These are phyloP conservation scores for Sebastes minor DNA, from an alignment of 2,797 vertebrate species.

Conservation along the genomic window DNA sequence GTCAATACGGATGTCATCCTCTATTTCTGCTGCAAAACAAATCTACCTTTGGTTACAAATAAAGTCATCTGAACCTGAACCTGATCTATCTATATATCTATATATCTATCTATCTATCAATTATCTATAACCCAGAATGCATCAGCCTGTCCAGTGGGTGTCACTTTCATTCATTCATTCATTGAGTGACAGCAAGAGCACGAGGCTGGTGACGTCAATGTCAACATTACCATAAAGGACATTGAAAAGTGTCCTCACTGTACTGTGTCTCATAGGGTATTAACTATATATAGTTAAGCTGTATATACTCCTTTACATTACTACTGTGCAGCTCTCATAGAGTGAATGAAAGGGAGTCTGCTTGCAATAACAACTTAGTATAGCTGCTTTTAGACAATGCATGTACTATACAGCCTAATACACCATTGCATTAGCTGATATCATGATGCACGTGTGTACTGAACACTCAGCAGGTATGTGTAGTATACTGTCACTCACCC, in stretches of 20 bases:
- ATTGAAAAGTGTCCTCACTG: background rate
- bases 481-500: conserved; percentile 85
- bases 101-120: no score
- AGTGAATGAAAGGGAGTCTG: conserved; percentile 24
- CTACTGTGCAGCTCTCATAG: background rate
- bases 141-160: background rate
- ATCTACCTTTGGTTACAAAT: no score
- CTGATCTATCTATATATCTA: no score
- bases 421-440: background rate
- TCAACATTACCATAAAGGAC: conserved; percentile 27
- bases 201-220: conserved; percentile 29
- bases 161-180: background rate
- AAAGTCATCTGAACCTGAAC: no score
- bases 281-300: background rate
- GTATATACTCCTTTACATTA: background rate
- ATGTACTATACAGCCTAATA: background rate
- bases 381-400: background rate
- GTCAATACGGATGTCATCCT: no score
- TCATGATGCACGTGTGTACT: background rate
- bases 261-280: background rate
- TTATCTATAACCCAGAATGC: no score
- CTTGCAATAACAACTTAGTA: background rate
- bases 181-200: background rate
- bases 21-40: no score
- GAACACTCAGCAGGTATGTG: background rate